Base-by-base conservation (phyloP, 2,888 invertebrate species). In the Arrhopalites spinosus region DNA sequence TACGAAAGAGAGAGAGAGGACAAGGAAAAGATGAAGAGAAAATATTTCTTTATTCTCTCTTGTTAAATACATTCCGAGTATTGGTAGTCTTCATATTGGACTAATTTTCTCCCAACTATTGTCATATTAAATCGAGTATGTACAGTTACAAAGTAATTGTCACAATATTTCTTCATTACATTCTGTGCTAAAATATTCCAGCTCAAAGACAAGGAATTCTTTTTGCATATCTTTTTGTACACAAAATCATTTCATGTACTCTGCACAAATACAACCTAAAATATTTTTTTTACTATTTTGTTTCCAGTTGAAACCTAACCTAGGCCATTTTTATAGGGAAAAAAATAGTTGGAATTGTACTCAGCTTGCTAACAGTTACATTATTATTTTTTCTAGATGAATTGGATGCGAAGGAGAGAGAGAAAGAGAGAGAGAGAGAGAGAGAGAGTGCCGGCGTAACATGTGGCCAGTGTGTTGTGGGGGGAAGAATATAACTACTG, bases 381-480 rank as follows among this genome's bases (percentile, higher is more conserved):
- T 61, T 72, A 72, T 72, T 70, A 56, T 53, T 56, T 30, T 27
- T 27, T 56, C 56, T 30, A 50, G 69, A 67, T 67, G 50, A 68
- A 29, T 50, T 50, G 27, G 27, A 29, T 68, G 68, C 68, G 27
- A 50, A 50, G 68, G 47, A 36, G 11, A 36, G 36, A 11, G 36
- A 36, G 36, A 11, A 36, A 3, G 11, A 36, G 36, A 11, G 36
- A 36, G 43, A 15, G 17, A 67, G 67, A 2, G 5, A 45, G 67
- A 25, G 27, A n/a, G 23, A 5, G 47, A 68, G 64, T 43, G 64
- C 43, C 64, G 5, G 64, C 36, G 64, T 72, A 72, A 72, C 72
- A 72, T 72, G 72, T 72, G 72, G 72, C 72, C 47, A 72, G 64
- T 72, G 72, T 72, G 72, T 27, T 72, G 71, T 25, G 43, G 36